phyloP scores from a whole-genome alignment of 2,113 vertebrate genomes.

The Hystrix brachyura region DNA sequence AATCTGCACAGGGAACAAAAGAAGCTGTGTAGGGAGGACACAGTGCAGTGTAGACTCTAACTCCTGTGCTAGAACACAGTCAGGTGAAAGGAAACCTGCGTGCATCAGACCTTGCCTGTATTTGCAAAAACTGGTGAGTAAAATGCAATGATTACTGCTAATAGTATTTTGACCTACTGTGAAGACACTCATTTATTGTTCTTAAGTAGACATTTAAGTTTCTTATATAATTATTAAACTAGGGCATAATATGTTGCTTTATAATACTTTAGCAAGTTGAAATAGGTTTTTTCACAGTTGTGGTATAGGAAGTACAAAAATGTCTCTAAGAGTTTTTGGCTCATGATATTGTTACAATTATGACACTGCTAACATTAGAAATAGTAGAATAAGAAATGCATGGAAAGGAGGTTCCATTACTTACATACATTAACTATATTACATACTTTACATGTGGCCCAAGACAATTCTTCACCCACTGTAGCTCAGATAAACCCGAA shows the following conservation, averaged over 20 bases:
- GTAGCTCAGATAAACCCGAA: background rate
- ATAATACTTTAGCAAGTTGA: background rate
- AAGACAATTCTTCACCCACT: background rate
- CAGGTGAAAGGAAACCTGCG: background rate
- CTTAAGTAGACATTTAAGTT: background rate
- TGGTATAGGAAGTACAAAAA: background rate
- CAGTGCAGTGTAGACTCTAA: background rate
- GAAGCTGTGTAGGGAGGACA: background rate
- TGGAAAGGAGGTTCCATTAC: background rate
- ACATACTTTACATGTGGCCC: background rate
- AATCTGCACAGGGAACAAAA: background rate
- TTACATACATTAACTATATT: background rate
- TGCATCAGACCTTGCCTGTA: background rate
- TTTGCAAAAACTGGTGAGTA: background rate
- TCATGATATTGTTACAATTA: background rate
- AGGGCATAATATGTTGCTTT: background rate
- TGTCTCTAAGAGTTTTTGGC: background rate
- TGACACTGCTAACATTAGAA: background rate
- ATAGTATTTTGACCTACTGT: background rate
- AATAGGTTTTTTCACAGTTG: background rate
- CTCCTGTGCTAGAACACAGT: background rate
- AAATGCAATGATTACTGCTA: background rate
- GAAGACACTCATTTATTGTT: background rate
- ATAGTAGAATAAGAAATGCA: background rate
- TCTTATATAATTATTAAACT: background rate